These are phyloP conservation scores for Tetheella fluctuosa DNA, from an alignment of 2,888 invertebrate genomes.

Conservation along the genomic window DNA sequence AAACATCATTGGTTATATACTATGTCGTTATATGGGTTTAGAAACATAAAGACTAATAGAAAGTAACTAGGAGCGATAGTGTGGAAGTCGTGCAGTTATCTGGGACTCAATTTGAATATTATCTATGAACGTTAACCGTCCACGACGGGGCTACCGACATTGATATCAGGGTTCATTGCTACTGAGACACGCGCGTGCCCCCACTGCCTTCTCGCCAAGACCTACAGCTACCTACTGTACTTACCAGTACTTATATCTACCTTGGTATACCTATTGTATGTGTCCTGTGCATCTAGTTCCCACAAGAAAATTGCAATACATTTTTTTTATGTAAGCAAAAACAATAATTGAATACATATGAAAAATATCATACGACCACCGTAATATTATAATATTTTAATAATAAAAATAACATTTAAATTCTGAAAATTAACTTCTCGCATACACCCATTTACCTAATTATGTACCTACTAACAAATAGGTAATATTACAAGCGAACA, in stretches of 20 bases:
- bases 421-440: too few relatives aligned
- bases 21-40: background rate
- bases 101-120: slow-evolving; percentile 30
- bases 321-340: too few relatives aligned
- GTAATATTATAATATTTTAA: too few relatives aligned
- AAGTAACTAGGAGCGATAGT: slow-evolving; percentile 21
- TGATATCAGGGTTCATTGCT: slow-evolving; percentile 15
- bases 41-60: slow-evolving; percentile 16
- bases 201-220: background rate
- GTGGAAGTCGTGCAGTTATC: slow-evolving; percentile 27
- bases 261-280: background rate
- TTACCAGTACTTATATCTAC: too few relatives aligned
- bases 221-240: background rate
- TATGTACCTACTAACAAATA: too few relatives aligned
- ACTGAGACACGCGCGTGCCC: slow-evolving; percentile 8
- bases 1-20: slow-evolving; percentile 19
- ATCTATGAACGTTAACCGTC: slow-evolving; percentile 22
- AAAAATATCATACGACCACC: too few relatives aligned
- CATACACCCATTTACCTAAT: too few relatives aligned
- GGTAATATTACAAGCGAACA: background rate
- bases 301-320: too few relatives aligned
- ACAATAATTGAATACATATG: too few relatives aligned
- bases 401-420: too few relatives aligned
- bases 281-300: background rate
- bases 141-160: slow-evolving; percentile 18